Percentiles rank a stretch among this genome's conserved stretches.
Conservation (phyloP, 2,797 vertebrate genomes). For the Periparus ater region DNA sequence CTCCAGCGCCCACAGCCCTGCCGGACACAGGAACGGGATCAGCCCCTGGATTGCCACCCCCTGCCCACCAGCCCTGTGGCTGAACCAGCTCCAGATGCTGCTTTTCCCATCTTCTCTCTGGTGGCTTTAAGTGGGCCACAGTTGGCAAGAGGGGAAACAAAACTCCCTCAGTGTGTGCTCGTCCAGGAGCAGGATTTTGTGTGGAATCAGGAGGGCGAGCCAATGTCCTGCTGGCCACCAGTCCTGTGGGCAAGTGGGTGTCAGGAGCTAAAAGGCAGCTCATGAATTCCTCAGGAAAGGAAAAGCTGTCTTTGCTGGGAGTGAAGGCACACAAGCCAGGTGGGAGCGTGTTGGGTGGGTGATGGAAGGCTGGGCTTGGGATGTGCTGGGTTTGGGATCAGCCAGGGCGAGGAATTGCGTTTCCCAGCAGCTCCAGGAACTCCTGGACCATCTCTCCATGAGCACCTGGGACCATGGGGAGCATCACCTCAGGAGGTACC, state of each 20-base stretch:
- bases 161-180: neutral
- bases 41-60: rapidly evolving
- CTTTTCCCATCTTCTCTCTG: neutral
- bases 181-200: neutral
- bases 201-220: neutral
- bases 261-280: slow-evolving; percentile 19
- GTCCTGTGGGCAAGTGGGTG: neutral
- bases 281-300: neutral
- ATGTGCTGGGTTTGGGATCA: neutral
- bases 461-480: neutral
- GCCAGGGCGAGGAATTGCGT: rapidly evolving
- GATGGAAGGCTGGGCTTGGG: neutral
- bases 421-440: neutral
- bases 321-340: rapidly evolving
- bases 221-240: neutral
- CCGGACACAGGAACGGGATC: rapidly evolving
- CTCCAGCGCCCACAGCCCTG: slow-evolving; percentile 83
- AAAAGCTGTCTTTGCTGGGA: neutral
- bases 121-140: neutral
- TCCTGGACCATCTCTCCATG: neutral
- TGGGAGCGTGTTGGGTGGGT: neutral
- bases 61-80: neutral
- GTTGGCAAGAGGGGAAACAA: neutral
- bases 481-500: neutral
- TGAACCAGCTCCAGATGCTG: neutral